Percentiles rank a stretch among this genome's conserved stretches.
These are phyloP conservation scores for Ctena decussata DNA, from an alignment of 2,888 invertebrate species.

Conservation along the genomic window DNA sequence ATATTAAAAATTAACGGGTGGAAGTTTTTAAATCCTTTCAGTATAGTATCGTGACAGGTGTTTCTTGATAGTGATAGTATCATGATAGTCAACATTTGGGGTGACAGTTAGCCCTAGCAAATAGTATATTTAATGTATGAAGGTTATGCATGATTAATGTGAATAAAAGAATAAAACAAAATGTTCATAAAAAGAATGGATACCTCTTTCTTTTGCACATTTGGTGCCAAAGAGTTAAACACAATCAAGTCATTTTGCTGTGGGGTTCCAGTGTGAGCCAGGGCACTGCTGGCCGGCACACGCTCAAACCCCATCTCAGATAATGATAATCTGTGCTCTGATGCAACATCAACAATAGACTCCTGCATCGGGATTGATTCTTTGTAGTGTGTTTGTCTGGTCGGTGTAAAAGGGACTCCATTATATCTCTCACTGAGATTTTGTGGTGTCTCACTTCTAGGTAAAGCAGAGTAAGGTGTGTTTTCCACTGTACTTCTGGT, in stretches of 20 bases:
- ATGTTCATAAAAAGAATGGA: too few relatives aligned
- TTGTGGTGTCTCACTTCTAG: not conserved
- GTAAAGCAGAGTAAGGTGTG: not conserved
- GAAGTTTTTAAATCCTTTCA: too few relatives aligned
- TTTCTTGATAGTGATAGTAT: too few relatives aligned
- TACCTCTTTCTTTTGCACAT: not conserved
- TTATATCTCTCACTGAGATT: not conserved
- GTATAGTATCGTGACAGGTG: too few relatives aligned
- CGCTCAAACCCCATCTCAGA: not conserved
- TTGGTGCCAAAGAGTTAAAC: not conserved
- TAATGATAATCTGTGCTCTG: not conserved
- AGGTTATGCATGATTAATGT: too few relatives aligned
- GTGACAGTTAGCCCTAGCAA: too few relatives aligned
- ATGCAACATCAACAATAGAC: not conserved
- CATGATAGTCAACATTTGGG: too few relatives aligned
- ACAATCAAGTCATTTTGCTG: not conserved
- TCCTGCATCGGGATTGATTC: slow-evolving; percentile 1
- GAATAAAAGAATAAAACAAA: too few relatives aligned
- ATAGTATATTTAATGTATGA: too few relatives aligned
- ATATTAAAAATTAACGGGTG: too few relatives aligned
- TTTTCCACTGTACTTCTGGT: not conserved
- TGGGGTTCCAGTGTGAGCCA: not conserved
- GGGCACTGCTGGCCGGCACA: not conserved
- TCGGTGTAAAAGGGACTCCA: not conserved
- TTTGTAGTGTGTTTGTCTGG: not conserved